These are phyloP conservation scores for Sarcophaga rosellei DNA, from an alignment of 2,888 invertebrate genomes.

Conservation along the genomic window DNA sequence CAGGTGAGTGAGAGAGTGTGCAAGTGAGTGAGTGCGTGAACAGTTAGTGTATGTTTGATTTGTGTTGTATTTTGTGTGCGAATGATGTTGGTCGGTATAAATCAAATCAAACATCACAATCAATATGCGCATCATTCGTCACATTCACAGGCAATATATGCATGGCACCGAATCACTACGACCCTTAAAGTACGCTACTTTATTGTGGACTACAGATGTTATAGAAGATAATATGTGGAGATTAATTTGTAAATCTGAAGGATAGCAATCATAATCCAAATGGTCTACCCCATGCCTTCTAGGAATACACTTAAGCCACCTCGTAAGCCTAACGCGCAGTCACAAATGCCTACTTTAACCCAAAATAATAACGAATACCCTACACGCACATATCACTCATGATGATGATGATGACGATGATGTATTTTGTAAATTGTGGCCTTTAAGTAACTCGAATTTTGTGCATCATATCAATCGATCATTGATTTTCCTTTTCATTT, in stretches of 20 bases:
- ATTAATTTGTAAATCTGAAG: too few relatives aligned
- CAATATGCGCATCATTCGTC: slow-evolving; percentile 70
- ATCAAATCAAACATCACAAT: slow-evolving; percentile 75
- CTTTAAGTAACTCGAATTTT: background rate
- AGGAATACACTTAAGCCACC: too few relatives aligned
- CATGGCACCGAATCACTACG: background rate
- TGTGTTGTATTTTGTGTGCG: slow-evolving; percentile 72
- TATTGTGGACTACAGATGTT: too few relatives aligned
- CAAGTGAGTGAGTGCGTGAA: slow-evolving; percentile 15
- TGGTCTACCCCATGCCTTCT: too few relatives aligned
- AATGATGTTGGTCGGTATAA: slow-evolving; percentile 75
- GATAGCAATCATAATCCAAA: too few relatives aligned
- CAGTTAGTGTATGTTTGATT: slow-evolving; percentile 74
- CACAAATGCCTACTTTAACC: too few relatives aligned
- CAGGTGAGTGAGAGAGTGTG: slow-evolving; percentile 24
- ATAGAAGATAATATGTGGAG: too few relatives aligned
- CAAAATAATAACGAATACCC: background rate
- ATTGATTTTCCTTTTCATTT: slow-evolving; percentile 19
- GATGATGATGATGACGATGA: background rate
- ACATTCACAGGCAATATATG: slow-evolving; percentile 49
- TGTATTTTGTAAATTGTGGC: background rate
- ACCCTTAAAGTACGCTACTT: background rate
- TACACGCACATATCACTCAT: background rate
- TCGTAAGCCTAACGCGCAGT: too few relatives aligned
- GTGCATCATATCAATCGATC: background rate